These are phyloP conservation scores for Clangula hyemalis DNA, from an alignment of 2,797 vertebrate species.

Conservation along the genomic window DNA sequence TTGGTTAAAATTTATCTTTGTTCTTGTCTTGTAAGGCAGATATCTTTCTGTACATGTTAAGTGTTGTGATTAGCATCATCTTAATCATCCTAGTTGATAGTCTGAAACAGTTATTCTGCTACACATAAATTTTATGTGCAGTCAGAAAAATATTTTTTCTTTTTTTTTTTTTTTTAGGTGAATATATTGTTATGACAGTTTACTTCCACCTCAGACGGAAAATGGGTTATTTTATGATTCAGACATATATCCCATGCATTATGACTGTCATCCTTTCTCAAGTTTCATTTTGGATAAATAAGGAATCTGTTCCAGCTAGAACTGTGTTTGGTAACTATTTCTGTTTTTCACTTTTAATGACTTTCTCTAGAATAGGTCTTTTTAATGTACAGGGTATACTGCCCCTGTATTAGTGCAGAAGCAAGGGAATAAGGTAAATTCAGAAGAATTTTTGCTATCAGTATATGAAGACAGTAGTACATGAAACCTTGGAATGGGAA, in stretches of 20 bases:
- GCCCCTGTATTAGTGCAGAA: background rate
- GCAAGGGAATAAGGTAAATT: background rate
- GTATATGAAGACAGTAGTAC: background rate
- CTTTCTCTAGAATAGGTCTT: background rate
- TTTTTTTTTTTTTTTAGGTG: constrained; percentile 81
- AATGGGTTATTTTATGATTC: constrained; percentile 99
- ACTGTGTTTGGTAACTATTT: constrained; percentile 93
- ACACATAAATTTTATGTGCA: background rate
- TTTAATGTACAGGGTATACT: background rate
- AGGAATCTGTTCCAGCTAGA: constrained; percentile 97
- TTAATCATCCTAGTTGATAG: background rate
- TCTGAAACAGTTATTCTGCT: constrained; percentile 13
- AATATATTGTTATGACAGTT: constrained; percentile 99
- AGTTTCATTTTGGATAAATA: constrained; percentile 99
- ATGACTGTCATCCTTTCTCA: constrained; percentile 99
- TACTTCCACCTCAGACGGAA: constrained; percentile 96
- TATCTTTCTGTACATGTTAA: background rate
- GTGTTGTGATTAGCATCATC: background rate
- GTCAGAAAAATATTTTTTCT: background rate
- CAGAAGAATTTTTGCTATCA: background rate
- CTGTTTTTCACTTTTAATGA: background rate
- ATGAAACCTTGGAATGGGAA: background rate
- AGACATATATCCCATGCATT: constrained; percentile 99
- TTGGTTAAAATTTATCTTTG: background rate
- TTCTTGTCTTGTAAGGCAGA: background rate